Base-by-base conservation (phyloP, 64 coral and sea anemone genomes). In the Platygyra sinensis region DNA sequence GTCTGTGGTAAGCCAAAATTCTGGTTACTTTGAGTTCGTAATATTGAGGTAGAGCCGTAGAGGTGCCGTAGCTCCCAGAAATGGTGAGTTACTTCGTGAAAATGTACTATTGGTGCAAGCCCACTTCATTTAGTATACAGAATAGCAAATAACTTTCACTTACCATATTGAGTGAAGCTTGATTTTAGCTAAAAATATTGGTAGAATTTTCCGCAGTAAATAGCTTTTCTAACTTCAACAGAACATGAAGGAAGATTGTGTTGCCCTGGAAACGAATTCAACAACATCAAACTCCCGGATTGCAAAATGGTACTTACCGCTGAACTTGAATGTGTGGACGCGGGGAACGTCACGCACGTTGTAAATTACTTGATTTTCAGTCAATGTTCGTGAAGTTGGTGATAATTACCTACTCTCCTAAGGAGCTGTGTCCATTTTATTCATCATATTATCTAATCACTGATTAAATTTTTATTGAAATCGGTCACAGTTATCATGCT, bases 201-300 rank as follows among this genome's bases (percentile, higher is more conserved):
- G 12, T 22, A 51, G 22, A 85, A 18, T 63, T 51, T 20, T 18
- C 1, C 52, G 2, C 6, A 62, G 2, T 31, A 36, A 27, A n/a
- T 79, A 14, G 15, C 28, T 60, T 54, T 46, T 46, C 39, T 30
- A 15, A 32, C 59, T 83, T 46, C 80, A 78, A 62, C 79, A 74
- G 65, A 72, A 30, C 22, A 72, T 63, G 49, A 60, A 72, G 78
- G 32, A 78, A 60, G 38, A 46, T 13, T 18, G 11, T 79, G 1
- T 86, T 92, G 86, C 80, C 90, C 80, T 96, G 73, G 94, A 71
- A 90, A 96, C 94, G 73, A 69, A 67, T 71, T 72, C 73, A 92
- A 71, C 27, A 88, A 81, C 30, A 62, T 81, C n/a, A 89, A 33
- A 73, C 17, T 93, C 94, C 94, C 94, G 94, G 90, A 96, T 96